A percentile compares a stretch with the other conserved stretches of the same genome.
Conservation (phyloP, 2,113 vertebrate genomes). For the Heptranchias perlo region DNA sequence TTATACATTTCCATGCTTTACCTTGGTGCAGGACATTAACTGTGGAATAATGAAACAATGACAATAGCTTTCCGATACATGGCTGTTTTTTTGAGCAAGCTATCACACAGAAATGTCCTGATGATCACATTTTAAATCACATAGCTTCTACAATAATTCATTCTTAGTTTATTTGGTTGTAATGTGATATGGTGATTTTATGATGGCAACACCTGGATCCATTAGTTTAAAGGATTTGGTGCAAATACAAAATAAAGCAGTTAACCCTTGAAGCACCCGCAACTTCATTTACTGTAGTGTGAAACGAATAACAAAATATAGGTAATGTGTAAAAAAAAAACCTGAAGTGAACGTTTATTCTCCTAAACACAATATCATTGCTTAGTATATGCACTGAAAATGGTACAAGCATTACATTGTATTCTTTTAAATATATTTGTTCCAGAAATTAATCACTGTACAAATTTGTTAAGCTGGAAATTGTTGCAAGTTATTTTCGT, state of each 20-base stretch:
- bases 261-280: neutral
- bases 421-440: slow-evolving; percentile 4
- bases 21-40: slow-evolving; percentile 27
- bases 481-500: slow-evolving; percentile 10
- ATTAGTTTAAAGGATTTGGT: slow-evolving; percentile 21
- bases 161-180: neutral
- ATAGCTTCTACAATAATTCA: neutral
- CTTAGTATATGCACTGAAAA: neutral
- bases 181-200: slow-evolving; percentile 18
- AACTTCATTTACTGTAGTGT: neutral
- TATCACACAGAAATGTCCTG: neutral
- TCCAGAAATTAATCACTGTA: neutral
- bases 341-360: neutral
- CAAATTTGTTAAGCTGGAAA: neutral
- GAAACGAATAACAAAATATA: neutral
- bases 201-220: neutral
- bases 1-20: slow-evolving; percentile 6
- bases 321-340: neutral
- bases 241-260: slow-evolving; percentile 6
- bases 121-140: neutral
- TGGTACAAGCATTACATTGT: neutral
- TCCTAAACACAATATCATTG: neutral
- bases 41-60: slow-evolving; percentile 21
- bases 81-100: neutral
- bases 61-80: neutral